Evolutionary conservation across 2,888 invertebrate species (phyloP), one percentile per base, ranked within the genome.

Genomic region (Lithophane socia): DNA sequence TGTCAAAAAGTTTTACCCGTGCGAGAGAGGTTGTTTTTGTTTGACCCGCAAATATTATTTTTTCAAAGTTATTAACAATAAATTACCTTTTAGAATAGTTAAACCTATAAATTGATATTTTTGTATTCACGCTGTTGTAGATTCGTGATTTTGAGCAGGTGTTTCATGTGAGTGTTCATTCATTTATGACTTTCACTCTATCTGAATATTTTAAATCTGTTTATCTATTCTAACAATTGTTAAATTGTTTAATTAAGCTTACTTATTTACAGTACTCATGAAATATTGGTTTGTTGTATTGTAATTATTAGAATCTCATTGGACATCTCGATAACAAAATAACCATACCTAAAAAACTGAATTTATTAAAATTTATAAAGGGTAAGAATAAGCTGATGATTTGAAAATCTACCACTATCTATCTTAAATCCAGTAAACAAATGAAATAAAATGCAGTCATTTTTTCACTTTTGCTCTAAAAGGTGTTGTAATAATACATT

Each of bases 1-100:
- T 86, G 86, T 85, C 86, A 85, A 81, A 86, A 86, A 86, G 86
- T 86, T 86, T 75, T 49, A 54, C 47, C 8, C 10, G 18, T 63
- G 7, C 0, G 61, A 75, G 64, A 56, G 74, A 85, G 85, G 85
- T 83, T 79, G 86, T 65, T 83, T 77, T 83, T 79, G 86, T 65
- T 83, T 77, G 83, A 84, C 86, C 79, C 77, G 72, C 79, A 86
- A 86, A 68, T 67, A 83, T 65, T 75, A 70, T 70, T 83, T 80
- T 85, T 80, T 75, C 47, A 18, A 78, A 85, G 58, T 65, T 77
- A 77, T 2, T 80, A 70, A 3, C 56, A 67, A 16, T 75, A 13
- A 60, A 61, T 74, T 63, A 84, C 77, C 64, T 84, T 74, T 80
- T 64, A n/a, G 5, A 16, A 44, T 66, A 70, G n/a, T 61, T 61